These are phyloP conservation scores for Cyclophora punctaria DNA, from an alignment of 2,888 invertebrate genomes.

Conservation along the genomic window DNA sequence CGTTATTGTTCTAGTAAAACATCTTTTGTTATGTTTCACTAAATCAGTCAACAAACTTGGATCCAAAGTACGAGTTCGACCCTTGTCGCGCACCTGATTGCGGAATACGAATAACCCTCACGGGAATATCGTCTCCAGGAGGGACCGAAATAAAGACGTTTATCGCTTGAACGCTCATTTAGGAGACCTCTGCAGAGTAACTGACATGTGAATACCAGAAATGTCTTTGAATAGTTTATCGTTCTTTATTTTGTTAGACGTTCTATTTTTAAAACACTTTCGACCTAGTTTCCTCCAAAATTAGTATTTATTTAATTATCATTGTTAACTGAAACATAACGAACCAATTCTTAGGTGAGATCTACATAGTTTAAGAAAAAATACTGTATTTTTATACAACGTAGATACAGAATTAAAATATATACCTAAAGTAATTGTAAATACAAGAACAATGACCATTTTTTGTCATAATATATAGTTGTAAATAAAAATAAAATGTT, in stretches of 20 bases:
- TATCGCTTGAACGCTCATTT: slow-evolving; percentile 27
- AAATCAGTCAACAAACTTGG: slow-evolving; percentile 41
- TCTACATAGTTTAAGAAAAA: no score
- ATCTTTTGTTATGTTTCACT: slow-evolving; percentile 27
- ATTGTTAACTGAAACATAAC: no score
- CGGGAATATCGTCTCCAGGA: slow-evolving; percentile 39
- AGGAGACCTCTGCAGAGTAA: slow-evolving; percentile 31
- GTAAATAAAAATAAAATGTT: no score
- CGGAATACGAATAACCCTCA: slow-evolving; percentile 46
- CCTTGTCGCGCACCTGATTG: slow-evolving; percentile 54
- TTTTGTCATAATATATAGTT: no score
- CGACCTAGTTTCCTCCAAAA: no score
- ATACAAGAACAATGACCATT: no score
- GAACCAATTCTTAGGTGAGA: no score
- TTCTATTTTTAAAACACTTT: slow-evolving; percentile 30
- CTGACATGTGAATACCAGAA: slow-evolving; percentile 42
- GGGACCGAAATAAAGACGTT: slow-evolving; percentile 36
- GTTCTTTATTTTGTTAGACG: slow-evolving; percentile 38
- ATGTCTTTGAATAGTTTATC: slow-evolving; percentile 47
- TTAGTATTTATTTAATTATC: no score
- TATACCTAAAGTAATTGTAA: no score
- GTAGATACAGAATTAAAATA: no score
- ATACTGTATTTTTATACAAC: no score
- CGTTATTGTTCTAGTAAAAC: slow-evolving; percentile 24
- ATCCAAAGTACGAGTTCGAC: slow-evolving; percentile 46